A percentile compares a stretch with the other conserved stretches of the same genome.
Conservation (phyloP, 2,888 invertebrate species). For the Ariolimax columbianus region DNA sequence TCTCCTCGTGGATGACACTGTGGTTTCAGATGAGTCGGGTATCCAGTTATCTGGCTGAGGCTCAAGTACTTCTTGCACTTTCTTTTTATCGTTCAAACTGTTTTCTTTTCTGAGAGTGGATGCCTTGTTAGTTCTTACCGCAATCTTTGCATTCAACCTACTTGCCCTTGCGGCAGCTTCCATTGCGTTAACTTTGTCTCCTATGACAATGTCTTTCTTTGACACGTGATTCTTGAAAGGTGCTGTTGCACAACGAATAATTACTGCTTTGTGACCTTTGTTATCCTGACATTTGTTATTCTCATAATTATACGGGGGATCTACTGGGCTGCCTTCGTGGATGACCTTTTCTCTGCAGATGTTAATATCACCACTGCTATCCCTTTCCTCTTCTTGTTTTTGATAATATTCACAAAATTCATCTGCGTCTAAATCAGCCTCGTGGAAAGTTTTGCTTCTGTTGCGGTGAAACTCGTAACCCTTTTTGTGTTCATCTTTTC, state of each 20-base stretch:
- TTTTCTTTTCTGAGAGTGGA: constrained; percentile 44
- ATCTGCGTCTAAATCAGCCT: background rate
- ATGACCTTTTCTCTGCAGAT: constrained; percentile 17
- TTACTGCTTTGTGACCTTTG: constrained; percentile 7
- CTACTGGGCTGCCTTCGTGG: constrained; percentile 40
- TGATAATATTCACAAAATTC: background rate
- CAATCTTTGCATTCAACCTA: background rate
- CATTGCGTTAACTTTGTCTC: background rate
- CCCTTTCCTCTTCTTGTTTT: no score
- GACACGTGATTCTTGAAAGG: constrained; percentile 11
- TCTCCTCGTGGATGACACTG: background rate
- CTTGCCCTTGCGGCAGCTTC: background rate
- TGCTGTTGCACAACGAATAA: constrained; percentile 41
- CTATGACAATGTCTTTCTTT: background rate
- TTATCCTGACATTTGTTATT: background rate
- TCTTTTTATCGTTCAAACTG: constrained; percentile 29
- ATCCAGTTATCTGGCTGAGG: background rate
- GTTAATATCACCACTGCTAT: background rate
- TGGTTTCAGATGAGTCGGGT: background rate
- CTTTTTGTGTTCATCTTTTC: constrained; percentile 4
- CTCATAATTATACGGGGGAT: constrained; percentile 32
- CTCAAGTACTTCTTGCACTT: background rate
- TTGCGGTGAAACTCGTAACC: background rate
- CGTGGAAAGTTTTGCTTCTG: constrained; percentile 32
- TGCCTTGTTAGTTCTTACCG: constrained; percentile 37